Conservation (phyloP, 2,113 vertebrate genomes). For the Phalacrocorax aristotelis region DNA sequence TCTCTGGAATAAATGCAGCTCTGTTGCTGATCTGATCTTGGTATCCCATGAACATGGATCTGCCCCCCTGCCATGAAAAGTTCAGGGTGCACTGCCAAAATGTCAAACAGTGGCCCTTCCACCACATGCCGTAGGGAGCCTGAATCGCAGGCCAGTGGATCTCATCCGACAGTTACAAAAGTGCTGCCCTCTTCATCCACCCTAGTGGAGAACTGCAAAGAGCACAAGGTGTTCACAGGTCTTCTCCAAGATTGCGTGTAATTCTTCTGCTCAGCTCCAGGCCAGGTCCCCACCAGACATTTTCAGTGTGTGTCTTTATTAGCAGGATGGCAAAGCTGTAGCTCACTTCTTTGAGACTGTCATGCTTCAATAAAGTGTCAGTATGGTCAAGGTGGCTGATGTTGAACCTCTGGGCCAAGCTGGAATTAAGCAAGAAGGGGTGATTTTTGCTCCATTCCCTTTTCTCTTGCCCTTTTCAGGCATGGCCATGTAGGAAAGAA, state of each 20-base stretch:
- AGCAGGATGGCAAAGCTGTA: neutral
- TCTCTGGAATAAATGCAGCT: neutral
- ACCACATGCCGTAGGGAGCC: neutral
- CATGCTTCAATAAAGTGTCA: neutral
- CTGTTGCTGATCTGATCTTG: neutral
- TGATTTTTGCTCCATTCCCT: neutral
- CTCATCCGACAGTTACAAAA: neutral
- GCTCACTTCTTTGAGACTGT: neutral
- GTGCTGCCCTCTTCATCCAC: neutral
- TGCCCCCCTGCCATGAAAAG: neutral
- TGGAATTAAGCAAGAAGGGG: neutral
- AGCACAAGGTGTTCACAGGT: neutral
- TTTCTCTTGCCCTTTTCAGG: neutral
- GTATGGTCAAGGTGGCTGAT: neutral
- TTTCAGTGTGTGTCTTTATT: neutral
- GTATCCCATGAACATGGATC: neutral
- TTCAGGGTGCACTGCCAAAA: neutral
- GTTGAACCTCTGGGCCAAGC: neutral
- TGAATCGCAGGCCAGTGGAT: neutral
- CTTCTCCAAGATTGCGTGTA: neutral
- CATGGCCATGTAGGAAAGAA: neutral
- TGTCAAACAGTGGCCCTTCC: neutral
- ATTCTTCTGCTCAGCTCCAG: neutral
- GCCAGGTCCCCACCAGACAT: neutral
- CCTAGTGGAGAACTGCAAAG: neutral